Conservation (phyloP, 2,888 invertebrate genomes). For the Spialia ferax region DNA sequence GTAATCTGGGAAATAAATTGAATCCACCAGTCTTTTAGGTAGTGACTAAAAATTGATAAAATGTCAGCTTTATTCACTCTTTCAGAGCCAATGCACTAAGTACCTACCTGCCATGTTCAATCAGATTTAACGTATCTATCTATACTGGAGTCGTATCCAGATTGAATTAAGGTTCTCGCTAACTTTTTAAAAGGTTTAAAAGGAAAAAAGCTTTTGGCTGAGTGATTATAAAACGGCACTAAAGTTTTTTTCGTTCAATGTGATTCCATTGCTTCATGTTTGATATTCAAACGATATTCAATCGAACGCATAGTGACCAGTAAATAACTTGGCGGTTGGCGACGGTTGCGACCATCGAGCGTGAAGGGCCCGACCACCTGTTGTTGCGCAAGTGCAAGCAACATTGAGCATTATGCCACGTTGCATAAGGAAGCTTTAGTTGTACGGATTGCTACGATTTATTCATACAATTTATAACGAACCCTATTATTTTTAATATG, state of each 20-base stretch:
- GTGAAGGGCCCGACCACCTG: conserved; percentile 74
- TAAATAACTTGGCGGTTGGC: conserved; percentile 60
- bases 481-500: conserved; percentile 35
- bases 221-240: neutral
- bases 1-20: neutral
- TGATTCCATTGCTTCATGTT: conserved; percentile 25
- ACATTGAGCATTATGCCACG: conserved; percentile 28
- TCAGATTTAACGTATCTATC: neutral
- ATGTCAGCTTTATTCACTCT: neutral
- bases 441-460: conserved; percentile 17
- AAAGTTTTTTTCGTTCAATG: neutral
- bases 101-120: neutral
- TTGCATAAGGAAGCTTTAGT: conserved; percentile 11
- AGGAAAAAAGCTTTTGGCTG: neutral
- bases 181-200: neutral
- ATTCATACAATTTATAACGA: conserved; percentile 38
- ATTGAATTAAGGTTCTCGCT: neutral
- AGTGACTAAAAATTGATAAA: neutral
- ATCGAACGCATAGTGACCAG: conserved; percentile 48
- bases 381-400: conserved; percentile 48
- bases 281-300: conserved; percentile 42
- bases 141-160: neutral
- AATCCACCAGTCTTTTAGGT: neutral
- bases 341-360: conserved; percentile 74
- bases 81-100: too few relatives aligned